A percentile compares a stretch with the other conserved stretches of the same genome.
Evolutionary conservation across 2,888 invertebrate genomes (phyloP).

Genomic region (Acleris cristana): DNA sequence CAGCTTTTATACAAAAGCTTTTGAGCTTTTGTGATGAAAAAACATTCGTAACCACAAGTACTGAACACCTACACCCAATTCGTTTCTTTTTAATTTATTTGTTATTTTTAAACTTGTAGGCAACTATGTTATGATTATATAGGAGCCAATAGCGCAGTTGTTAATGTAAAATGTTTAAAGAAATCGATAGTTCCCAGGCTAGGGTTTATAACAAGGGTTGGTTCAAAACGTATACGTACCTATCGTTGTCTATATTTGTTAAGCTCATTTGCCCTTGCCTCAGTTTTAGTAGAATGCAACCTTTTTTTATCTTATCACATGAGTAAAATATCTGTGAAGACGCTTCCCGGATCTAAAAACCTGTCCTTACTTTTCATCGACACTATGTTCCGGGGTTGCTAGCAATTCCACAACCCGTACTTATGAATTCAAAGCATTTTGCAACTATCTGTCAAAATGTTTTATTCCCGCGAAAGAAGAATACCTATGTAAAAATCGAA

Average conservation of each 20-base stretch:
- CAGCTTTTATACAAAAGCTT: constrained; percentile 17
- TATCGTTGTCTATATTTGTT: too few relatives aligned
- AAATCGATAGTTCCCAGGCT: too few relatives aligned
- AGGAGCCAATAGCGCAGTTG: too few relatives aligned
- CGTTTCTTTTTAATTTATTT: not conserved
- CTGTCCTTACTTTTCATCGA: not conserved
- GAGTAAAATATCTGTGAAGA: too few relatives aligned
- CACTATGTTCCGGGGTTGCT: constrained; percentile 4
- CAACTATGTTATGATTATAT: too few relatives aligned
- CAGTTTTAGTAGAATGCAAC: too few relatives aligned
- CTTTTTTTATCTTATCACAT: too few relatives aligned
- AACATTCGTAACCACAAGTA: not conserved
- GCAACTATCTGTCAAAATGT: constrained; percentile 30
- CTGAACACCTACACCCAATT: constrained; percentile 3
- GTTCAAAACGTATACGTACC: too few relatives aligned
- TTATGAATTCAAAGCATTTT: constrained; percentile 26
- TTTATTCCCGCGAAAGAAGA: constrained; percentile 24
- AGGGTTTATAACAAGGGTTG: too few relatives aligned
- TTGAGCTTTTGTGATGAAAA: constrained; percentile 16
- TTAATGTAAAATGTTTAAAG: too few relatives aligned
- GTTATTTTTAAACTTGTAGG: not conserved
- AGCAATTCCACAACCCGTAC: constrained; percentile 8
- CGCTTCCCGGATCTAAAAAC: not conserved
- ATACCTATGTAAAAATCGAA: constrained; percentile 14
- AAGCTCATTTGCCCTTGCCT: too few relatives aligned